Evolutionary conservation across 2,888 invertebrate genomes (phyloP), one percentile per base, ranked within the genome.

Genomic region (Achlya flavicornis): DNA sequence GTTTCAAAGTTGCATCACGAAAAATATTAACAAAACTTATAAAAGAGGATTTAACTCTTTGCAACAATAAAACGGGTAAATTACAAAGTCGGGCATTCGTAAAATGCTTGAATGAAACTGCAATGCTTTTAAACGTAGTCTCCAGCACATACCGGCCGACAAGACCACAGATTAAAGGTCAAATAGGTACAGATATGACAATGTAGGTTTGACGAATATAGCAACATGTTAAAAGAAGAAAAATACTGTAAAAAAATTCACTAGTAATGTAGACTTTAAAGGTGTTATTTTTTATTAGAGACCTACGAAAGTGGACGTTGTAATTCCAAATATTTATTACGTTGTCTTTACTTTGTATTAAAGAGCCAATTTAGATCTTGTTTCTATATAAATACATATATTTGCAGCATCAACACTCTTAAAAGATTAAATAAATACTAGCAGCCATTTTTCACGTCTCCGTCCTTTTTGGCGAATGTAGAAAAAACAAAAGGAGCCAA

Each of bases 401-500:
- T 53, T 53, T 53, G 7, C 14, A 16, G 7, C 2, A 19, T 19
- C 19, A 53, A 53, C 4, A 53, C 53, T 19, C 16, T 16, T 16
- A 53, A 53, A 53, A 19, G 19, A 19, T 53, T 19, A 53, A 16
- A 19, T 19, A 53, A 53, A 53, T 10, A 53, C 53, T 19, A n/a
- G 46, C 46, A n/a, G n/a, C 59, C 59, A 59, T 33, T 59, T 59
- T 38, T 59, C 48, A 16, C 48, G 48, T 48, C 53, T 3, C n/a
- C 14, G n/a, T 57, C 14, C 41, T 33, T 33, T 62, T 62, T 57
- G 59, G 33, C 19, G 35, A 33, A 19, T 59, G 38, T 57, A 63
- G 58, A 59, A 63, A 59, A 58, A 57, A 14, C n/a, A 41, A 62
- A 61, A 62, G 57, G 57, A 41, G 62, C 57, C 62, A 62, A 62